Base-by-base conservation (phyloP, 1,140 invertebrate species). In the Nylanderia fulva region DNA sequence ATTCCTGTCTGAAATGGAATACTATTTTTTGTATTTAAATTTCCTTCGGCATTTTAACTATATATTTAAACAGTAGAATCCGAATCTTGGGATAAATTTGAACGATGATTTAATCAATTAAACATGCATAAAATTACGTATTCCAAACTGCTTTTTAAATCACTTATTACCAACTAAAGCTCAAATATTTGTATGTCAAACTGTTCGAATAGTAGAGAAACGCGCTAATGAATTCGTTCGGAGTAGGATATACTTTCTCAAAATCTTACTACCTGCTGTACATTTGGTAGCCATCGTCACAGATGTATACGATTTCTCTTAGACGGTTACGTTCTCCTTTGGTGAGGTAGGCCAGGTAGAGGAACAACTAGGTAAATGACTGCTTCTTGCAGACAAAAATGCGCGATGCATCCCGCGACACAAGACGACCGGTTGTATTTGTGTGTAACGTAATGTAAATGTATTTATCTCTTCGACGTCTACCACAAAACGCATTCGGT, bases 401-500 rank as follows among this genome's bases (percentile, higher is more conserved):
- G 13, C 15, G 9, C 27, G 29, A 66, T 58, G 18, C 36, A 27
- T 24, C 60, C 6, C 3, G 15, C 21, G 33, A n/a, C 29, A 39
- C 54, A 13, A 2, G 18, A 4, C 75, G 48, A 24, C 15, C 48
- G 42, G n/a, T 33, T 48, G 27, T 48, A 48, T 48, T 48, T 48
- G 8, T 18, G 7, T 11, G 13, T 21, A 13, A 11, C n/a, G 15
- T 27, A 48, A 48, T 45, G 9, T 72, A 56, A n/a, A 9, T 72
- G 27, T 56, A 71, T 52, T 71, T 48, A 21, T 74, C 13, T 15
- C 18, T 39, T 8, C 33, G 45, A 74, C n/a, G 7, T 1, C n/a
- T 74, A 21, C 39, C 33, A 29, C 60, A 52, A 48, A 29, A 69
- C 42, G 71, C n/a, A n/a, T 58, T 75, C 48, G 21, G 48, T 11